A percentile compares a stretch with the other conserved stretches of the same genome.
Evolutionary conservation across 2,888 invertebrate species (phyloP).

Genomic region (Drosophila nr. perissopoda): DNA sequence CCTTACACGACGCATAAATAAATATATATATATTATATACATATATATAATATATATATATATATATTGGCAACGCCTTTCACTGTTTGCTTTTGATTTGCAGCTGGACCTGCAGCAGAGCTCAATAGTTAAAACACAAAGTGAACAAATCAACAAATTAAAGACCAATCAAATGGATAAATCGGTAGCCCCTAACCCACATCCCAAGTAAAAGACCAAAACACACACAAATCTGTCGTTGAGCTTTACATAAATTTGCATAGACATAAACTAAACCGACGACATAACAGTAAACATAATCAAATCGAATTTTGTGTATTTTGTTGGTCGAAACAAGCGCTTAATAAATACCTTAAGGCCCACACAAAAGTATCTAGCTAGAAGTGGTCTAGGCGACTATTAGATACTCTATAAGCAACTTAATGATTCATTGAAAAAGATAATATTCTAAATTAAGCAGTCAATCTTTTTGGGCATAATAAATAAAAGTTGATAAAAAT

Average conservation of each 20-base stretch:
- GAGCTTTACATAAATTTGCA: conserved; percentile 74
- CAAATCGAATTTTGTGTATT: conserved; percentile 50
- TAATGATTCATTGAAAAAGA: fast-evolving
- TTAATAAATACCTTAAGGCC: conserved; percentile 62
- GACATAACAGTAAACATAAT: conserved; percentile 74
- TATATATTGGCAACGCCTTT: conserved; percentile 64
- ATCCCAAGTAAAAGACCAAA: conserved; percentile 21
- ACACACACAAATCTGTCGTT: conserved; percentile 37
- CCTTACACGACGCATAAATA: conserved; percentile 25
- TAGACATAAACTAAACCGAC: conserved; percentile 58
- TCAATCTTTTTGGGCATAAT: background rate
- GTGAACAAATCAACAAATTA: conserved; percentile 57
- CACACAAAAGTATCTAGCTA: background rate
- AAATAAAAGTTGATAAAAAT: background rate
- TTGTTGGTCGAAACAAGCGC: conserved; percentile 56
- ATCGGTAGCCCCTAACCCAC: conserved; percentile 60
- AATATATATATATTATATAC: background rate
- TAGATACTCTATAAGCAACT: conserved; percentile 15
- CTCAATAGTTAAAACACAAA: conserved; percentile 15
- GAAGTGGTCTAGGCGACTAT: background rate
- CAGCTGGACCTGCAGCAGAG: conserved; percentile 21
- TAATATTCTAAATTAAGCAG: background rate
- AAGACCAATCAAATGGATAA: conserved; percentile 63
- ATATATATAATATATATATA: background rate
- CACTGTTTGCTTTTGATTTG: conserved; percentile 50